phyloP scores from a whole-genome alignment of 2,797 vertebrate genomes.

The Corythornis leucogaster region DNA sequence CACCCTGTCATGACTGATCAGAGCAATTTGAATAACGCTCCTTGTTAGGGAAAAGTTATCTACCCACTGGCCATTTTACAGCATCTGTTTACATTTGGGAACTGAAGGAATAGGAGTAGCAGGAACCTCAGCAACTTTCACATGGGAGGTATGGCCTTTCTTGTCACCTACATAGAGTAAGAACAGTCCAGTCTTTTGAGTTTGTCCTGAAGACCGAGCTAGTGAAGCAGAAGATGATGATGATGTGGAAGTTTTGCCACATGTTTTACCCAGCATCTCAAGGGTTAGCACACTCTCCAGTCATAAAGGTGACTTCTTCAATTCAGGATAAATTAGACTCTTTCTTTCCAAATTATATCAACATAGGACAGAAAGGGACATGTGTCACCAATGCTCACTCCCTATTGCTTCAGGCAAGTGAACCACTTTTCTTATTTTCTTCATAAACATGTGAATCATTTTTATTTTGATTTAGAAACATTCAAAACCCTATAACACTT shows the following conservation, averaged over 20 bases:
- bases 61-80: neutral
- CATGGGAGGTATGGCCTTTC: rapidly evolving
- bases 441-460: neutral
- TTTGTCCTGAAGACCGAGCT: neutral
- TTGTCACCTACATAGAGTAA: neutral
- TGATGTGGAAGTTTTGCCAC: neutral
- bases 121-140: neutral
- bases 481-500: neutral
- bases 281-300: neutral
- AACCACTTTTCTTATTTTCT: neutral
- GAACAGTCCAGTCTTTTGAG: neutral
- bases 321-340: neutral
- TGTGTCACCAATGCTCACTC: neutral
- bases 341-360: neutral
- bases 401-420: neutral
- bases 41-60: neutral
- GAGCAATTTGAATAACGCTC: neutral
- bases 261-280: rapidly evolving
- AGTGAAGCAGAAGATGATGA: neutral
- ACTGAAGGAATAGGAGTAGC: neutral
- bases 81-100: neutral
- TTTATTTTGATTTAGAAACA: neutral
- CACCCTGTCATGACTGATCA: neutral
- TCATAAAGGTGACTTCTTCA: neutral
- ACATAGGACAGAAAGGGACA: neutral